These are phyloP conservation scores for Limnephilus rhombicus DNA, from an alignment of 2,888 invertebrate genomes.

Conservation along the genomic window DNA sequence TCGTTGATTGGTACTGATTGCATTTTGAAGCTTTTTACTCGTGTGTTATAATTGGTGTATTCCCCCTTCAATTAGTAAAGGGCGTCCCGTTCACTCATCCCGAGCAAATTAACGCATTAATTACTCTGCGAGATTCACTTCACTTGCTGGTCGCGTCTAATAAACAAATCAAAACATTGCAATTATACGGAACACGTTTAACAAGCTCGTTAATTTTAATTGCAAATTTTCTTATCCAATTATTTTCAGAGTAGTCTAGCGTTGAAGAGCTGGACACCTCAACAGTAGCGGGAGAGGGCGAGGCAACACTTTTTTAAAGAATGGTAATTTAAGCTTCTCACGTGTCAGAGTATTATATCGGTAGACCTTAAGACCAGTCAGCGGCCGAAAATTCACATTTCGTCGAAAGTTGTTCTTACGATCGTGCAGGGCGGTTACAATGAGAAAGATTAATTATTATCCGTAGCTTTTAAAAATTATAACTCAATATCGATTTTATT, in stretches of 20 bases:
- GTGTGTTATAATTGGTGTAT: neutral
- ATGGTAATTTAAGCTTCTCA: neutral
- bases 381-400: too few species aligned
- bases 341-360: too few species aligned
- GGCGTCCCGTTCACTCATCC: constrained; percentile 60
- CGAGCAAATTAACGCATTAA: constrained; percentile 63
- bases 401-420: too few species aligned
- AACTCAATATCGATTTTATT: too few species aligned
- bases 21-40: neutral
- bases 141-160: constrained; percentile 61
- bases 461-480: too few species aligned
- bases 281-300: constrained; percentile 17
- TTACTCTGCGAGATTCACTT: constrained; percentile 39
- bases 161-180: constrained; percentile 66
- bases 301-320: neutral
- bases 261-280: constrained; percentile 3
- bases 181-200: constrained; percentile 66
- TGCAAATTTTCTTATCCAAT: constrained; percentile 66
- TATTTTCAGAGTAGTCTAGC: constrained; percentile 60
- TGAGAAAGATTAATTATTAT: too few species aligned
- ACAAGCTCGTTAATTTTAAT: constrained; percentile 66
- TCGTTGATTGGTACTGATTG: neutral
- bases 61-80: constrained; percentile 37
- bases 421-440: too few species aligned
- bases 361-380: too few species aligned